These are phyloP conservation scores for Calliscelio sp. DNA, from an alignment of 2,888 invertebrate species.

Conservation along the genomic window DNA sequence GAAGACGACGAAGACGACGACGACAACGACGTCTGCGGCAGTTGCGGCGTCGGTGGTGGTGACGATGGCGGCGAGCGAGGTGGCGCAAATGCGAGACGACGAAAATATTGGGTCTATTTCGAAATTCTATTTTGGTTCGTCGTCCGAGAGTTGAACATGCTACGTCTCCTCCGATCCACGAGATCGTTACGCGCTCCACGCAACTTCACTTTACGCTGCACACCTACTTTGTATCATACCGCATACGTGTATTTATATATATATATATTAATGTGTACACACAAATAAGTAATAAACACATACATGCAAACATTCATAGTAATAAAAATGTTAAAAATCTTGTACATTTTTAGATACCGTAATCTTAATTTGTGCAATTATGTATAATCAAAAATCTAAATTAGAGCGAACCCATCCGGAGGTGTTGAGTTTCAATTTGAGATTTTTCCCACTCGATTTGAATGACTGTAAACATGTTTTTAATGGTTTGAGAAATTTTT, in stretches of 20 bases:
- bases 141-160: conserved; percentile 81
- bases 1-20: conserved; percentile 69
- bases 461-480: conserved; percentile 39
- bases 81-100: conserved; percentile 85
- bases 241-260: too few relatives aligned
- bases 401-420: neutral
- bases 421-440: conserved; percentile 38
- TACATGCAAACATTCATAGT: too few relatives aligned
- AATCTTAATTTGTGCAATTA: neutral
- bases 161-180: conserved; percentile 70
- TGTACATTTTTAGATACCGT: too few relatives aligned
- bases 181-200: conserved; percentile 68
- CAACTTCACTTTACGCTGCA: conserved; percentile 60
- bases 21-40: conserved; percentile 66
- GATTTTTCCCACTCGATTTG: conserved; percentile 22
- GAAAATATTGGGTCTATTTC: conserved; percentile 86
- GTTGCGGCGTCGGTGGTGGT: conserved; percentile 73
- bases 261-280: too few relatives aligned
- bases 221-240: conserved; percentile 58
- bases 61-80: conserved; percentile 79
- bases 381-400: neutral
- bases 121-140: conserved; percentile 85
- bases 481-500: conserved; percentile 1
- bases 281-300: too few relatives aligned
- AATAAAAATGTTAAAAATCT: conserved; percentile 39